Conservation (phyloP, 1,140 invertebrate genomes). For the Drosophila tsacasi region DNA sequence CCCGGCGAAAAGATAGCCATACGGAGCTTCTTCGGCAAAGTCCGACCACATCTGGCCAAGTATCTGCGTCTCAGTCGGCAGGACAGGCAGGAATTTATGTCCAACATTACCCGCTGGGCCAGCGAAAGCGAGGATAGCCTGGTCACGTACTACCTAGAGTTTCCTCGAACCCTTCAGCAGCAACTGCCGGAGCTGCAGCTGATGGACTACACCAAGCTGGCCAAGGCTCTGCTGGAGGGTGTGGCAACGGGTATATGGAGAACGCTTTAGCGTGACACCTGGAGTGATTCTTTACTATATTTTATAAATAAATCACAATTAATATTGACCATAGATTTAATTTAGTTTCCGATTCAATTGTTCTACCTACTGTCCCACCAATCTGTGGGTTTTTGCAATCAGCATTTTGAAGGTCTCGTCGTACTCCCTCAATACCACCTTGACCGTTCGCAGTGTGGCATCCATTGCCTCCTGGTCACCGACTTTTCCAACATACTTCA, state of each 20-base stretch:
- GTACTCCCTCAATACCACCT: constrained; percentile 33
- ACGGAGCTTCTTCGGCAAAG: constrained; percentile 43
- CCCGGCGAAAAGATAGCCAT: constrained; percentile 60
- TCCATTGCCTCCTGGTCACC: constrained; percentile 30
- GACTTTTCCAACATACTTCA: constrained; percentile 23
- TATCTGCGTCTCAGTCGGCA: constrained; percentile 41
- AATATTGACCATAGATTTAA: not conserved
- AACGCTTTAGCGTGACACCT: not conserved
- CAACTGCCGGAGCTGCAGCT: constrained; percentile 56
- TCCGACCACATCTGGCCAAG: constrained; percentile 22
- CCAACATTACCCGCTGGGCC: constrained; percentile 47
- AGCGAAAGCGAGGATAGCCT: constrained; percentile 31
- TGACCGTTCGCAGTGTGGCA: constrained; percentile 22
- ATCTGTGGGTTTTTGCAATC: constrained; percentile 23
- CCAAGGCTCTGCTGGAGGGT: constrained; percentile 38
- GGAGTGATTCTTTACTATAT: not conserved
- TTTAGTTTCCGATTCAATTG: not conserved
- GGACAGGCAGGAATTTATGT: constrained; percentile 28
- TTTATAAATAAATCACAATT: not conserved
- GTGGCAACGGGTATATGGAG: constrained; percentile 39
- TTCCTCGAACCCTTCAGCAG: constrained; percentile 41
- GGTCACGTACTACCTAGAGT: constrained; percentile 42
- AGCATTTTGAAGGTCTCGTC: constrained; percentile 34
- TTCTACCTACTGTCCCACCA: constrained; percentile 43
- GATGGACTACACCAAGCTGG: constrained; percentile 57